Evolutionary conservation across 1,140 invertebrate species (phyloP).

Genomic region (Phortica variegata): DNA sequence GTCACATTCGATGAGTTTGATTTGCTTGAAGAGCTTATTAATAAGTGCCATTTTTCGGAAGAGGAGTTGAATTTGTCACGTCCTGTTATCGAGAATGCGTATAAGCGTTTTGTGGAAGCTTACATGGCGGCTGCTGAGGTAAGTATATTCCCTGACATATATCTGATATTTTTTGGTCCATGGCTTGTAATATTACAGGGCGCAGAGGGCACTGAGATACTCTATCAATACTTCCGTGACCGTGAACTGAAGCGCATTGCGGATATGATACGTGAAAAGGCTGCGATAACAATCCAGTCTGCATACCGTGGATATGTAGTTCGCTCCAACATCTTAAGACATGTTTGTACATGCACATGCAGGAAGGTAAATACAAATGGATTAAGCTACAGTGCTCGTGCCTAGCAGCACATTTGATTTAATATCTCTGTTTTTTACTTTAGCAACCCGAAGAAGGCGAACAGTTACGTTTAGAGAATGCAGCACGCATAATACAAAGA

Average conservation of each 20-base stretch:
- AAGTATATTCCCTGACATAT: not conserved
- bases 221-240: slow-evolving; percentile 49
- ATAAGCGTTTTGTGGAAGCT: slow-evolving; percentile 46
- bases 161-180: not conserved
- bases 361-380: slow-evolving; percentile 10
- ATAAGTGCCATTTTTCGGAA: slow-evolving; percentile 36
- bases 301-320: slow-evolving; percentile 35
- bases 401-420: not conserved
- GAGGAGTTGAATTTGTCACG: slow-evolving; percentile 33
- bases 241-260: slow-evolving; percentile 39
- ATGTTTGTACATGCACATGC: slow-evolving; percentile 33
- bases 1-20: slow-evolving; percentile 40
- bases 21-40: slow-evolving; percentile 41
- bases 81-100: slow-evolving; percentile 45
- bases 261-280: slow-evolving; percentile 14
- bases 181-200: slow-evolving; percentile 2
- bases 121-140: slow-evolving; percentile 40
- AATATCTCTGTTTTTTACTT: not conserved
- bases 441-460: slow-evolving; percentile 19
- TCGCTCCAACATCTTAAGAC: slow-evolving; percentile 19
- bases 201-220: slow-evolving; percentile 36
- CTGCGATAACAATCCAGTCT: slow-evolving; percentile 41
- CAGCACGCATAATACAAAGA: slow-evolving; percentile 30
- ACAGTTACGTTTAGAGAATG: slow-evolving; percentile 10
- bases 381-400: not conserved